phyloP scores from a whole-genome alignment of 2,113 vertebrate species.

The Tupaia chinensis region DNA sequence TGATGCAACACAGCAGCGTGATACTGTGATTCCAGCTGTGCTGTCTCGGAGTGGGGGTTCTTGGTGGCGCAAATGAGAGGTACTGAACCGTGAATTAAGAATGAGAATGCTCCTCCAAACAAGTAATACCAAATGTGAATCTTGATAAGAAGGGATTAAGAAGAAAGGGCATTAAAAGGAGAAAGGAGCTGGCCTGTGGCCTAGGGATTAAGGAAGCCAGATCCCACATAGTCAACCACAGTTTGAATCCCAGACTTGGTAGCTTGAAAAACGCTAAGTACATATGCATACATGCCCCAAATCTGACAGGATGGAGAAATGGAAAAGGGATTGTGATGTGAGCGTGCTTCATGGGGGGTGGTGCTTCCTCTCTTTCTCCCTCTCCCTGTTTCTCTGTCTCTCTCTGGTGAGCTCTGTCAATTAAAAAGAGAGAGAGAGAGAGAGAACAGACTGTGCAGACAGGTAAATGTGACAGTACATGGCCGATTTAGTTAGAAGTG shows the following conservation, averaged over 20 bases:
- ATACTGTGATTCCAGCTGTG: background rate
- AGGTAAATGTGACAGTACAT: background rate
- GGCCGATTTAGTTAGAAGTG: background rate
- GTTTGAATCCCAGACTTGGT: no score
- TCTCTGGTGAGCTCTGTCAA: no score
- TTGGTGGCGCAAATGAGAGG: background rate
- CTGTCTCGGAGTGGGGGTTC: rapidly evolving
- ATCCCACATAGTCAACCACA: no score
- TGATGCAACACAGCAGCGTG: background rate
- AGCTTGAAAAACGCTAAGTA: no score
- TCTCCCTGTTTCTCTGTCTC: no score
- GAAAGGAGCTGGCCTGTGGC: background rate
- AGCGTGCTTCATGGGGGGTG: no score
- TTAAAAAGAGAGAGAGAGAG: no score
- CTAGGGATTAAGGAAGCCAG: no score
- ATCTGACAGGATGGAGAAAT: no score
- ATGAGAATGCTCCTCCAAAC: background rate
- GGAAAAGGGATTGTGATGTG: no score
- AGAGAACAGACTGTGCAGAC: background rate
- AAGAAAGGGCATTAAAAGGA: background rate
- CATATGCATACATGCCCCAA: no score
- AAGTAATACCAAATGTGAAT: background rate
- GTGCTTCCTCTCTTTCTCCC: no score
- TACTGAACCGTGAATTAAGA: background rate
- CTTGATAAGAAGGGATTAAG: background rate